phyloP scores from a whole-genome alignment of 2,113 vertebrate genomes.

The Microcebus jonahi region DNA sequence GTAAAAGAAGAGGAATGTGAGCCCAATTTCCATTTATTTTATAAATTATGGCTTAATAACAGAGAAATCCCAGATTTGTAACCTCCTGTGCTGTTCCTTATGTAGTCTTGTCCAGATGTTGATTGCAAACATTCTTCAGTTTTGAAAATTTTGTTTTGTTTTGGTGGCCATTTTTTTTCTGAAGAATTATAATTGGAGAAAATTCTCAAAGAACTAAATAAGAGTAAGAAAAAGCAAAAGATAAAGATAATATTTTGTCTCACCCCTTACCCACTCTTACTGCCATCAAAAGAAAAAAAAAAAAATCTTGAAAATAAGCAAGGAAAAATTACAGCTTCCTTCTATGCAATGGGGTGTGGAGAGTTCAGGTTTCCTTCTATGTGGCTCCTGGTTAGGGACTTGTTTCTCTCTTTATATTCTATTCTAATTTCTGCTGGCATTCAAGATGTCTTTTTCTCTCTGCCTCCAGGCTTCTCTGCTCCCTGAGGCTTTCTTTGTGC shows the following conservation, averaged over 20 bases:
- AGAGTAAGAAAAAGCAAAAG: background rate
- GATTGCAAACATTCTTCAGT: background rate
- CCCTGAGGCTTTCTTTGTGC: constrained; percentile 39
- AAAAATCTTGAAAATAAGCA: background rate
- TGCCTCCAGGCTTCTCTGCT: constrained; percentile 15
- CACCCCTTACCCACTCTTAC: background rate
- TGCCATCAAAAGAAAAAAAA: background rate
- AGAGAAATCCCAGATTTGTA: constrained; percentile 21
- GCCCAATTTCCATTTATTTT: constrained; percentile 34
- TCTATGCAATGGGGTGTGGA: background rate
- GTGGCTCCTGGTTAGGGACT: background rate
- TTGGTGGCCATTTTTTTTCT: background rate
- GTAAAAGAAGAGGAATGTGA: background rate
- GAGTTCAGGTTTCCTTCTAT: background rate
- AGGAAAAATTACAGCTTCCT: background rate
- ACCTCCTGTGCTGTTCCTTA: background rate
- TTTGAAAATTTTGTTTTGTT: background rate
- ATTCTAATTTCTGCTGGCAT: constrained; percentile 59
- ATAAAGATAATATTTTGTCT: background rate
- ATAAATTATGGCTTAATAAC: constrained; percentile 20
- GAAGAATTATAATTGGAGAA: background rate
- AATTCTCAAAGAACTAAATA: constrained; percentile 28
- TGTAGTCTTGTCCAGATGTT: background rate
- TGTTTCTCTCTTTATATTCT: constrained; percentile 11
- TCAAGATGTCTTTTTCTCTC: constrained; percentile 8